A percentile compares a stretch with the other conserved stretches of the same genome.
These are phyloP conservation scores for Vultur gryphus DNA, from an alignment of 2,797 vertebrate species.

Conservation along the genomic window DNA sequence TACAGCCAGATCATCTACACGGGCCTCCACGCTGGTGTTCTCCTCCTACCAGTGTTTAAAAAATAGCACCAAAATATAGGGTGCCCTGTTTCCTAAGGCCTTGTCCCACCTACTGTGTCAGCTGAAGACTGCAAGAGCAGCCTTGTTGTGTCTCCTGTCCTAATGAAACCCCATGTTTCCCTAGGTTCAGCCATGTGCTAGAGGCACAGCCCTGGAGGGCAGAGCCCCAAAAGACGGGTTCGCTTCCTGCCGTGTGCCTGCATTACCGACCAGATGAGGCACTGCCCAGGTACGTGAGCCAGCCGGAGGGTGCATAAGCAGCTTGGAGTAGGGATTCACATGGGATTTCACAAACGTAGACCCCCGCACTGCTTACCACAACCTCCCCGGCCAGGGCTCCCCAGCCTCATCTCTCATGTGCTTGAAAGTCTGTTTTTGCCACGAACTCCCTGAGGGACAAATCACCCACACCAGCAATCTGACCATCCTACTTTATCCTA, in stretches of 20 bases:
- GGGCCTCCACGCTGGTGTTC: not conserved
- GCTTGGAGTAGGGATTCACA: not conserved
- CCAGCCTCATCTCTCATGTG: not conserved
- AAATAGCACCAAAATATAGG: not conserved
- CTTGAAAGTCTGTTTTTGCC: not conserved
- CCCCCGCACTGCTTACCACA: not conserved
- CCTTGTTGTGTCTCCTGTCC: not conserved
- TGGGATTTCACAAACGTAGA: not conserved
- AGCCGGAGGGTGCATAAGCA: not conserved
- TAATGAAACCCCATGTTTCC: not conserved
- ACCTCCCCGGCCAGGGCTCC: not conserved
- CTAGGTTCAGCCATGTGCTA: not conserved
- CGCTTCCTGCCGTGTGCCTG: fast-evolving
- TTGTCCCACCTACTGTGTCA: not conserved
- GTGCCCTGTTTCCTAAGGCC: not conserved
- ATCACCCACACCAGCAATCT: not conserved
- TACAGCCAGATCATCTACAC: not conserved
- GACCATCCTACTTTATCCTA: not conserved
- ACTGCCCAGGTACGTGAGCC: not conserved
- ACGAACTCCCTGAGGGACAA: not conserved
- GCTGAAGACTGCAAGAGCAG: not conserved
- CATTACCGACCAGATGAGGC: not conserved
- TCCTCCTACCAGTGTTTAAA: not conserved
- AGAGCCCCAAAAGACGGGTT: not conserved
- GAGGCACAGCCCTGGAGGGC: not conserved